A percentile compares a stretch with the other conserved stretches of the same genome.
Evolutionary conservation across 2,888 invertebrate species (phyloP).

Genomic region (Megamerina dolium): DNA sequence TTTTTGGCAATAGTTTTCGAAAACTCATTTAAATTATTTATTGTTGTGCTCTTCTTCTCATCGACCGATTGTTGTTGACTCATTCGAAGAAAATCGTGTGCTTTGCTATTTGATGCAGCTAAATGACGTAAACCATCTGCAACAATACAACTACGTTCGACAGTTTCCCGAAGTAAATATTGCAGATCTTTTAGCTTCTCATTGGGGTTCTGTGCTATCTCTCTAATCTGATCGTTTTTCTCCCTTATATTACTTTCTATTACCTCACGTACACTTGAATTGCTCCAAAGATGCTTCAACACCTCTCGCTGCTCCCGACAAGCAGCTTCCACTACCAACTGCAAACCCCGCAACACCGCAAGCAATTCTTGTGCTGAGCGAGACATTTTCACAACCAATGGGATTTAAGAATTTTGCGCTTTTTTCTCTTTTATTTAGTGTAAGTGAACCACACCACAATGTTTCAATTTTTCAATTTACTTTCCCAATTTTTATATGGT

Average conservation of each 20-base stretch:
- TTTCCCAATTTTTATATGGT: neutral
- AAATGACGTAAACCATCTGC: constrained; percentile 65
- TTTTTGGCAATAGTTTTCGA: neutral
- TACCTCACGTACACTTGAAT: constrained; percentile 62
- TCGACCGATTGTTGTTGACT: constrained; percentile 14
- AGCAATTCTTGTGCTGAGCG: constrained; percentile 58
- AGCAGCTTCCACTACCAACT: constrained; percentile 62
- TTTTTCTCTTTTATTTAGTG: neutral
- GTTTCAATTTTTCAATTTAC: neutral
- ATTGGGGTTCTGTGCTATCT: constrained; percentile 31
- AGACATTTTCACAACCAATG: constrained; percentile 26
- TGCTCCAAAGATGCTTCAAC: constrained; percentile 59
- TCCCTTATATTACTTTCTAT: constrained; percentile 32
- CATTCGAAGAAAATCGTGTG: constrained; percentile 25
- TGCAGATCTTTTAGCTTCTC: constrained; percentile 46
- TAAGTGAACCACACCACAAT: too few relatives aligned
- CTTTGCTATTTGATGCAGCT: constrained; percentile 35
- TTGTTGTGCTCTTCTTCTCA: neutral
- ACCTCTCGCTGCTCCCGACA: constrained; percentile 60
- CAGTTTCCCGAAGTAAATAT: constrained; percentile 53
- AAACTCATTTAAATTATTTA: neutral
- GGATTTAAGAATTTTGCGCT: neutral
- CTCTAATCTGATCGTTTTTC: constrained; percentile 27
- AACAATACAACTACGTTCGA: constrained; percentile 64
- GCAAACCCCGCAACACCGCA: constrained; percentile 63